These are phyloP conservation scores for Hydropsyche betteni DNA, from an alignment of 2,888 invertebrate genomes.

Conservation along the genomic window DNA sequence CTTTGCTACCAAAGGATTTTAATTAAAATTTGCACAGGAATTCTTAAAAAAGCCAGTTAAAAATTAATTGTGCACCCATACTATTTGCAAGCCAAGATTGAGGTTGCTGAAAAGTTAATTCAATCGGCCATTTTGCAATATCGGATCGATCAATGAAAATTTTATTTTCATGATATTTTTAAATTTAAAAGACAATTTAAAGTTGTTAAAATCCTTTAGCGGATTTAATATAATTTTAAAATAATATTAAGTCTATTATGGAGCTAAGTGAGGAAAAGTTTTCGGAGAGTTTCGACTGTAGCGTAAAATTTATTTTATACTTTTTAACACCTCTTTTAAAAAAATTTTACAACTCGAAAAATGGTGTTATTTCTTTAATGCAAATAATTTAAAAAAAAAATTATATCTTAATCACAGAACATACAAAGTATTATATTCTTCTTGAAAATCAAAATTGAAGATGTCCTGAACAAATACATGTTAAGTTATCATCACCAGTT, in stretches of 20 bases:
- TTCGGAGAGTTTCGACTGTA: neutral
- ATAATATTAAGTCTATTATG: slow-evolving; percentile 2
- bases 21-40: slow-evolving; percentile 25
- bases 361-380: neutral
- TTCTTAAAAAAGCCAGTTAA: slow-evolving; percentile 22
- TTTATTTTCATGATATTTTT: neutral
- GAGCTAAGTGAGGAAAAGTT: neutral
- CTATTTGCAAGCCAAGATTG: neutral
- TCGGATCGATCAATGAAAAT: neutral
- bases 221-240: neutral
- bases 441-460: neutral
- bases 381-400: too few relatives aligned
- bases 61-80: neutral
- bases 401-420: too few relatives aligned
- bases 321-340: neutral
- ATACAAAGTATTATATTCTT: too few relatives aligned
- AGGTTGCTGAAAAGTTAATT: neutral
- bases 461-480: slow-evolving; percentile 8
- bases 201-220: neutral
- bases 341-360: slow-evolving; percentile 2
- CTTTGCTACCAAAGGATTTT: neutral
- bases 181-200: slow-evolving; percentile 2
- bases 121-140: neutral
- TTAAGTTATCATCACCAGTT: slow-evolving; percentile 27
- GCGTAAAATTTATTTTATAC: slow-evolving; percentile 6